Base-by-base conservation (phyloP, 2,113 vertebrate species). In the Hypanus sabinus region DNA sequence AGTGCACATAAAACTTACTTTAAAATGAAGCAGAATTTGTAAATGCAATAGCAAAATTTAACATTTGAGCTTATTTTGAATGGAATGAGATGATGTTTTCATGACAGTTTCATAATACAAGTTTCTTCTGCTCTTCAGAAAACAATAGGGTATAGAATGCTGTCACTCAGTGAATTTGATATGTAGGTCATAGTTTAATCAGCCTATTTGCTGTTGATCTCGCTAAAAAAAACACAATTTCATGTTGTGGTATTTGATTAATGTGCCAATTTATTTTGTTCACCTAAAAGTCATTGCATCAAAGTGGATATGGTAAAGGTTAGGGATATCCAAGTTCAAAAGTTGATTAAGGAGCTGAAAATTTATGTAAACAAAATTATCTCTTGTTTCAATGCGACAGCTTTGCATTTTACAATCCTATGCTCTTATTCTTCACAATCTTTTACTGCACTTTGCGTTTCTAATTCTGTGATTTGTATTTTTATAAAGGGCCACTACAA, bases 301-400 rank as follows among this genome's bases (percentile, higher is more conserved):
- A 81, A 46, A 94, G 33, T 91, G 94, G 94, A 75, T 94, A 93
- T 62, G 94, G 22, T 16, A 94, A 95, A 96, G 88, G 94, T 96
- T 95, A 95, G 57, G 14, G 80, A 93, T 65, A 94, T 11, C 57
- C 94, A 93, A 94, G 94, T 57, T 36, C n/a, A 94, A 95, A 92
- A 38, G 88, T 81, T 94, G 88, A 94, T 95, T 95, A 73, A 95
- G 95, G 62, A 94, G 94, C 5, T 94, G 57, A 83, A 95, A 95
- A 94, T 73, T 30, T 93, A 93, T 75, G 36, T 75, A 75, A 38
- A 93, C 70, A 93, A 75, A 46, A 38, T 75, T 94, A 94, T 0
- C 95, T 79, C 94, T 95, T 95, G 80, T 95, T 24, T 94, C 87
- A 16, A 0, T 94, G 94, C 94, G 94, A 94, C 14, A 73, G 27